Evolutionary conservation across 2,113 vertebrate genomes (phyloP), one percentile per base, ranked within the genome.

Genomic region (Ciconia boyciana): DNA sequence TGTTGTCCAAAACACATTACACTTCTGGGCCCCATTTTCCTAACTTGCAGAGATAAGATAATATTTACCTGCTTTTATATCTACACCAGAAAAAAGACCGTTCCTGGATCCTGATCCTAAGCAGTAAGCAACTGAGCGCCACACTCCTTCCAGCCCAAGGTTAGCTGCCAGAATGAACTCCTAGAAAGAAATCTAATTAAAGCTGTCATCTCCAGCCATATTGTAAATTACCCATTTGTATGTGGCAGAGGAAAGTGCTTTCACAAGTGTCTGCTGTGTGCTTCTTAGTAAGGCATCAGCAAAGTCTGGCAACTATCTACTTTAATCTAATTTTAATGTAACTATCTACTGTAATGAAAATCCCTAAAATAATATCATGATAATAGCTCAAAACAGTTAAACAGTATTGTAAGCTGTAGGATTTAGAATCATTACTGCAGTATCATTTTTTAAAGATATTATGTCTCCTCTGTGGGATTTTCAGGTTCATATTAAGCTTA

Each of bases 401-500:
- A 75, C 32, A 41, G 43, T 75, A 41, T 52, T 86, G 79, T 92
- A 96, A 97, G 43, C 87, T 88, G 46, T 48, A 91, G 74, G 85
- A 86, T 81, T 85, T 90, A 87, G 78, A 58, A 62, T 54, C 77
- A 96, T 93, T 94, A 94, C 71, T 60, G 25, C 32, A 78, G 77
- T 90, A 51, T 87, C 61, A 88, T 62, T 94, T 89, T 70, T 28
- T 19, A 91, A 89, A 94, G 88, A 83, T 75, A 77, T 77, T 92
- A 89, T 75, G 51, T 49, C 68, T 83, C 93, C 90, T 93, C 93
- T 88, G 78, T 81, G 94, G 87, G 95, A 95, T 89, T 95, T 93
- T 87, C 91, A 91, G 77, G 74, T 93, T 97, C 83, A 25, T 69
- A 90, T 92, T 93, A 90, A 94, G 83, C 89, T 95, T 95, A 65